These are phyloP conservation scores for Zaprionus ghesquierei DNA, from an alignment of 1,140 invertebrate species.

Conservation along the genomic window DNA sequence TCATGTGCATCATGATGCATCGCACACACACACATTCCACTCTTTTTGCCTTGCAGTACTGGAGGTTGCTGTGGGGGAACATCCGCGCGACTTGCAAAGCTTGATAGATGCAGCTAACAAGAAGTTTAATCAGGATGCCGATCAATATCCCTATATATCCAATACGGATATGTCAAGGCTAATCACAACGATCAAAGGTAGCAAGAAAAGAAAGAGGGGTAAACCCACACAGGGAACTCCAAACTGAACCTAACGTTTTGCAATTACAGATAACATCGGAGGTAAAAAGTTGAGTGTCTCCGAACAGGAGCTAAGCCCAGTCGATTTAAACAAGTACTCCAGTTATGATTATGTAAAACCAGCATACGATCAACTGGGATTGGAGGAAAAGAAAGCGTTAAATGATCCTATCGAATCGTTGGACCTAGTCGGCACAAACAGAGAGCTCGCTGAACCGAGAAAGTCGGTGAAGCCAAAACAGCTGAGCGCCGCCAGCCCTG, in stretches of 20 bases:
- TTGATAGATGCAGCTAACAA: constrained; percentile 84
- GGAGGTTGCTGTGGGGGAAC: constrained; percentile 91
- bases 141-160: constrained; percentile 53
- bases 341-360: constrained; percentile 65
- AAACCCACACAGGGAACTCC: too few relatives aligned
- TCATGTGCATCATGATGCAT: too few relatives aligned
- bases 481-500: constrained; percentile 42
- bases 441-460: constrained; percentile 24
- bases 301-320: constrained; percentile 26
- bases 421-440: constrained; percentile 24
- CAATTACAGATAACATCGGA: constrained; percentile 54
- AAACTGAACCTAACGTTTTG: not conserved
- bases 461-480: not conserved
- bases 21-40: not conserved
- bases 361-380: constrained; percentile 58
- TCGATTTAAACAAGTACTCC: constrained; percentile 50
- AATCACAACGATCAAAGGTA: constrained; percentile 74
- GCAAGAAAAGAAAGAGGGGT: constrained; percentile 23
- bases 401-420: constrained; percentile 21
- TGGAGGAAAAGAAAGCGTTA: constrained; percentile 70
- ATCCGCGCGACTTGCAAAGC: constrained; percentile 85
- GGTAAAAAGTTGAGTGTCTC: constrained; percentile 43
- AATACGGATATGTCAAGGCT: constrained; percentile 50
- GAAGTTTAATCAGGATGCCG: constrained; percentile 84
- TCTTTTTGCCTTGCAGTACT: constrained; percentile 85